A percentile compares a stretch with the other conserved stretches of the same genome.
These are phyloP conservation scores for Mongoloraphidia duomilia DNA, from an alignment of 2,888 invertebrate species.

Conservation along the genomic window DNA sequence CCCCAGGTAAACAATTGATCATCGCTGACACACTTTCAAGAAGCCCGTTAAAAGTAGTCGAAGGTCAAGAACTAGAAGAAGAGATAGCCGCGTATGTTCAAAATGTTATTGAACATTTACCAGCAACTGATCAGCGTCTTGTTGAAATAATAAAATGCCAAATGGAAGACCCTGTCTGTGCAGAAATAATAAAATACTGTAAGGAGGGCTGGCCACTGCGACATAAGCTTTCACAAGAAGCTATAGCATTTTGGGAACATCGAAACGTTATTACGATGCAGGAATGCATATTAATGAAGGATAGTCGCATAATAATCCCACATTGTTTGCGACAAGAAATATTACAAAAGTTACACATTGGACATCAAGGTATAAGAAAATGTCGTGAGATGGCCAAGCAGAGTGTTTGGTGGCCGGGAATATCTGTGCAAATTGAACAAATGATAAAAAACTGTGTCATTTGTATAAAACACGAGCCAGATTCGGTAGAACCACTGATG, in stretches of 20 bases:
- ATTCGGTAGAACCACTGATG: slow-evolving; percentile 12
- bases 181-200: slow-evolving; percentile 3
- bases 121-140: slow-evolving; percentile 5
- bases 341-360: too few relatives aligned
- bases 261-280: too few relatives aligned
- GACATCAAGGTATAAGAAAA: too few relatives aligned
- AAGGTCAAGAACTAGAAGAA: too few relatives aligned
- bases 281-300: too few relatives aligned
- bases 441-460: too few relatives aligned
- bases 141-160: slow-evolving; percentile 4
- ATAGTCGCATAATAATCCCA: too few relatives aligned
- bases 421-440: slow-evolving; percentile 9
- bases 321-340: too few relatives aligned
- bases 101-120: neutral
- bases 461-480: slow-evolving; percentile 9
- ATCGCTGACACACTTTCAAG: slow-evolving; percentile 14
- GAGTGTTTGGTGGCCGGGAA: slow-evolving; percentile 15
- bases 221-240: too few relatives aligned
- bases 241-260: too few relatives aligned
- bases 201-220: slow-evolving; percentile 10
- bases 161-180: slow-evolving; percentile 2
- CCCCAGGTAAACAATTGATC: slow-evolving; percentile 15
- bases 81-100: slow-evolving; percentile 5
- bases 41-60: slow-evolving; percentile 3
- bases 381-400: slow-evolving; percentile 11